Base-by-base conservation (phyloP, 2,888 invertebrate species). In the Ashinkailepas kermadecensis region DNA sequence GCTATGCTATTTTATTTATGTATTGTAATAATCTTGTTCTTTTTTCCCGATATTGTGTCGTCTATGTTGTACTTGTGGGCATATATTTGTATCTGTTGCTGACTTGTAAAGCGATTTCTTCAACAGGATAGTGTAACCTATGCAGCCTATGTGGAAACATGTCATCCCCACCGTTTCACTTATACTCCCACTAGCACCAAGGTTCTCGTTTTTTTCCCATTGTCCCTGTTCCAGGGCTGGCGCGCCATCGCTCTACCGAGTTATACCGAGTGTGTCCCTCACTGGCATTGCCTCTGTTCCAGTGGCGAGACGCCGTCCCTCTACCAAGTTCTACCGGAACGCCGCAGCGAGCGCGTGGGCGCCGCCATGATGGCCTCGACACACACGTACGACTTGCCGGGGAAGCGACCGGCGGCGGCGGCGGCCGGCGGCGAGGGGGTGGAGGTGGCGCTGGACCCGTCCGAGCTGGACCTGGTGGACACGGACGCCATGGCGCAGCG, bases 281-380 rank as follows among this genome's bases (percentile, higher is more conserved):
- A 67, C 65, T n/a, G 21, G 65, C 65, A 21, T 82, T 83, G 81
- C 59, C 56, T 62, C 57, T 81, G 83, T 87, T 86, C 8, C 86
- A 95, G 95, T 74, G 93, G 93, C 59, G 97, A 98, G 86, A 96
- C 97, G 0, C 98, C 97, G 0, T 81, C 78, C 23, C 89, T 99
- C 57, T 99, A 97, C 88, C 97, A 97, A 86, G 94, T 99, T 82
- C 88, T 99, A 82, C 97, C 97, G 58, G 99, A 99, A 89, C 94
- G 97, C 86, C 93, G 95, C 84, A 92, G 93, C 58, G 97, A 97
- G 82, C 91, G 95, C 81, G 91, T 98, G 82, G 93, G 93, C 82
- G 91, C 93, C 0, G 89, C 91, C 89, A 98, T 99, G 97, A 97
- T 99, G 97, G 99, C 94, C 7, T 98, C 98, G 79, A 96, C 96